phyloP scores from a whole-genome alignment of 2,888 invertebrate species.

The Megastigmus dorsalis region DNA sequence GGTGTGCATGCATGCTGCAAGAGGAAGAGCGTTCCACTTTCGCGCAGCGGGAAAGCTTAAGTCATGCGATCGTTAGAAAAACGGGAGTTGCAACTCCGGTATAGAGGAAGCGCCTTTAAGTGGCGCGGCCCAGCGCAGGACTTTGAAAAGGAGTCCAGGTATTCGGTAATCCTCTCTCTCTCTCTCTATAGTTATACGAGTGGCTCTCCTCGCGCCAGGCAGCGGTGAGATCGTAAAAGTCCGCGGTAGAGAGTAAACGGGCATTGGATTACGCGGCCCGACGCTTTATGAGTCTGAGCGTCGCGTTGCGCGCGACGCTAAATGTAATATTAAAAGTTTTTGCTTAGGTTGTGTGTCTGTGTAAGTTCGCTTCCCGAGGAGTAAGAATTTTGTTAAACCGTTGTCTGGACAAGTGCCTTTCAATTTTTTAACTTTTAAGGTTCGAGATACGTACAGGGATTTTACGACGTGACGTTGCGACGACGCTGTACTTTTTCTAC shows the following conservation, averaged over 20 bases:
- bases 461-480: too few relatives aligned
- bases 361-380: too few relatives aligned
- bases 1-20: too few relatives aligned
- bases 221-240: conserved; percentile 61
- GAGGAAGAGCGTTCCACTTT: too few relatives aligned
- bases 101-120: conserved; percentile 10
- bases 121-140: background rate
- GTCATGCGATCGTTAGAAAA: background rate
- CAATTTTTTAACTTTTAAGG: too few relatives aligned
- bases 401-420: too few relatives aligned
- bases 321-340: conserved; percentile 63
- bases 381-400: too few relatives aligned
- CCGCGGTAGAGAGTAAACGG: conserved; percentile 59
- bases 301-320: conserved; percentile 51
- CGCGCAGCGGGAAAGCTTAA: background rate
- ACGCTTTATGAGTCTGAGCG: conserved; percentile 61
- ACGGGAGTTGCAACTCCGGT: too few relatives aligned
- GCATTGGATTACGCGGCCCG: conserved; percentile 65
- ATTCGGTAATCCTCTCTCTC: conserved; percentile 64
- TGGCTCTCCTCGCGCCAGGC: too few relatives aligned
- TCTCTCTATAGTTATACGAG: conserved; percentile 64
- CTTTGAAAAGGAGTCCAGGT: conserved; percentile 22
- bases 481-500: too few relatives aligned
- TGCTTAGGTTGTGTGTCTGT: background rate
- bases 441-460: too few relatives aligned